phyloP scores from a whole-genome alignment of 2,888 invertebrate genomes.

The Sialis lutaria region DNA sequence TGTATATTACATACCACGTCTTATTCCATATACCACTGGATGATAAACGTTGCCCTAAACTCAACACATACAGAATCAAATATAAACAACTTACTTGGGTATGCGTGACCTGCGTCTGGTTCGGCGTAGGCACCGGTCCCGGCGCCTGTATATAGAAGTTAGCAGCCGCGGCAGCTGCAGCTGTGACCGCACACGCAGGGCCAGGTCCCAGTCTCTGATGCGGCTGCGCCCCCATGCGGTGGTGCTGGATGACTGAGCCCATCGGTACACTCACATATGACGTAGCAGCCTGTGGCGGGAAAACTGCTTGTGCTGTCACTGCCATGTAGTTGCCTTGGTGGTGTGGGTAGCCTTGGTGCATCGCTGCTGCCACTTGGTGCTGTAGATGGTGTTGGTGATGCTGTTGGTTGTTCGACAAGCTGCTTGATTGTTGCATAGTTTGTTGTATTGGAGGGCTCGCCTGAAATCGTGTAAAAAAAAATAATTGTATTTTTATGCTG shows the following conservation, averaged over 20 bases:
- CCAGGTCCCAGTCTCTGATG: conserved; percentile 33
- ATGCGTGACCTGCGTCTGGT: conserved; percentile 16
- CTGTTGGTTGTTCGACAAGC: conserved; percentile 15
- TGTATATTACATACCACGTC: too few species aligned
- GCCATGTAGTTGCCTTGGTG: conserved; percentile 36
- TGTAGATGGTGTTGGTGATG: conserved; percentile 22
- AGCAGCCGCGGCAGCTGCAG: conserved; percentile 34
- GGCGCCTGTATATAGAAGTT: conserved; percentile 45
- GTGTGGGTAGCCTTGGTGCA: conserved; percentile 23
- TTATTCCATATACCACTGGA: too few species aligned
- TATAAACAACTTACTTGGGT: too few species aligned
- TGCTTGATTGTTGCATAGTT: conserved; percentile 8
- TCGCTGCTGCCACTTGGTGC: conserved; percentile 21
- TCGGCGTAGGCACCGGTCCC: conserved; percentile 20
- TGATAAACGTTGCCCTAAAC: too few species aligned
- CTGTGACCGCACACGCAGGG: conserved; percentile 34
- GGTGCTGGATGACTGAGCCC: conserved; percentile 45
- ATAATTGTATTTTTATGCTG: too few species aligned
- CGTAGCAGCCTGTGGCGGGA: conserved; percentile 33
- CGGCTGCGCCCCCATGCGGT: conserved; percentile 29
- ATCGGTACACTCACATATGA: conserved; percentile 48
- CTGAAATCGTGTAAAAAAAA: conserved; percentile 12
- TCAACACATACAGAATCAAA: too few species aligned
- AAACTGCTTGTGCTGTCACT: conserved; percentile 34
- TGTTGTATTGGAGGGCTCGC: conserved; percentile 19